Evolutionary conservation across 2,113 vertebrate species (phyloP).

Genomic region (Ciconia boyciana): DNA sequence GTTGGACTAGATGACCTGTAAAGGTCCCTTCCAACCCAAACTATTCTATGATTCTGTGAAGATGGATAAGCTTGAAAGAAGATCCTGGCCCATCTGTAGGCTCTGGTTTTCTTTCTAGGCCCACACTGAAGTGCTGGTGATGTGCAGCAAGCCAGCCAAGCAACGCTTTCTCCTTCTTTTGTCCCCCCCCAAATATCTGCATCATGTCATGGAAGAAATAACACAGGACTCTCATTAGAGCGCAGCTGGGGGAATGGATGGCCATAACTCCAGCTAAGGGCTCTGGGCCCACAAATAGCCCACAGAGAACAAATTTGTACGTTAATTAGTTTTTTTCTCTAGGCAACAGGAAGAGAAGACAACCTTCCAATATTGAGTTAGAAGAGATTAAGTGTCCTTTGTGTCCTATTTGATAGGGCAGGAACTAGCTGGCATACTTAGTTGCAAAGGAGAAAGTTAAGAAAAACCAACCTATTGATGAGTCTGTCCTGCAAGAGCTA

Average conservation of each 20-base stretch:
- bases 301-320: neutral
- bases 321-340: constrained; percentile 32
- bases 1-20: no score
- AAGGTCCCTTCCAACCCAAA: no score
- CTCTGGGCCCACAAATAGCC: neutral
- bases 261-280: neutral
- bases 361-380: neutral
- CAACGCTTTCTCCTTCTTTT: neutral
- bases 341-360: constrained; percentile 1
- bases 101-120: neutral
- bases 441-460: neutral
- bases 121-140: neutral
- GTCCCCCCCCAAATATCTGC: neutral
- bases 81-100: neutral
- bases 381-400: neutral
- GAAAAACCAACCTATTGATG: neutral
- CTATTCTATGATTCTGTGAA: neutral
- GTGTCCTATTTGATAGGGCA: neutral
- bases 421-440: neutral
- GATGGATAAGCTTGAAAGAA: neutral
- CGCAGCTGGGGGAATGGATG: accelerated
- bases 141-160: neutral
- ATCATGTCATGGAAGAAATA: no score
- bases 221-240: neutral
- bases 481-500: neutral